Conservation (phyloP, 2,797 vertebrate genomes). For the Pangasius larnaudii region DNA sequence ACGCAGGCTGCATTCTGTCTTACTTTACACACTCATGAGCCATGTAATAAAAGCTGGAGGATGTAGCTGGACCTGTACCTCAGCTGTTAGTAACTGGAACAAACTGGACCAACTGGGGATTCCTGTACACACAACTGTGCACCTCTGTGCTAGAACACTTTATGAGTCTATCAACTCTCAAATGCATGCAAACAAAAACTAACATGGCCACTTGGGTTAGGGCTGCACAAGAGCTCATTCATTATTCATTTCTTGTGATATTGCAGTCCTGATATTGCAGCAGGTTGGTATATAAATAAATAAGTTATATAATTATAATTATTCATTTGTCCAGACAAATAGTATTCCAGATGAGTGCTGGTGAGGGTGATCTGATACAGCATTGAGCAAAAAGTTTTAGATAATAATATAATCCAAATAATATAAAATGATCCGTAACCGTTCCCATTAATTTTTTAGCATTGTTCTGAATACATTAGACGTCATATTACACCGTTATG, state of each 20-base stretch:
- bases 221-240: slow-evolving; percentile 1
- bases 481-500: not conserved
- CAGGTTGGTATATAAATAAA: not conserved
- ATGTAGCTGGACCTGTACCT: not conserved
- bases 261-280: slow-evolving; percentile 21
- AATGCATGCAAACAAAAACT: slow-evolving; percentile 8
- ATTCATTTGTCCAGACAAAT: not conserved
- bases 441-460: not conserved
- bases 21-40: not conserved
- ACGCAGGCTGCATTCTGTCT: not conserved
- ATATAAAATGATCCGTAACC: not conserved
- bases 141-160: not conserved
- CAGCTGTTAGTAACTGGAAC: not conserved
- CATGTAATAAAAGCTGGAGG: not conserved
- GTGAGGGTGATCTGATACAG: not conserved
- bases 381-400: not conserved
- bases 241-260: slow-evolving; percentile 19
- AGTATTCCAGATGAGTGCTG: not conserved
- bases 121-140: not conserved
- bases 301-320: not conserved
- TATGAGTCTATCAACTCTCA: not conserved
- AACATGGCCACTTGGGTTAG: not conserved
- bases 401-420: not conserved
- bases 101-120: not conserved
- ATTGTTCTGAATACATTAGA: not conserved